A percentile compares a stretch with the other conserved stretches of the same genome.
These are phyloP conservation scores for Aspidiotus rigidus DNA, from an alignment of 2,888 invertebrate genomes.

Conservation along the genomic window DNA sequence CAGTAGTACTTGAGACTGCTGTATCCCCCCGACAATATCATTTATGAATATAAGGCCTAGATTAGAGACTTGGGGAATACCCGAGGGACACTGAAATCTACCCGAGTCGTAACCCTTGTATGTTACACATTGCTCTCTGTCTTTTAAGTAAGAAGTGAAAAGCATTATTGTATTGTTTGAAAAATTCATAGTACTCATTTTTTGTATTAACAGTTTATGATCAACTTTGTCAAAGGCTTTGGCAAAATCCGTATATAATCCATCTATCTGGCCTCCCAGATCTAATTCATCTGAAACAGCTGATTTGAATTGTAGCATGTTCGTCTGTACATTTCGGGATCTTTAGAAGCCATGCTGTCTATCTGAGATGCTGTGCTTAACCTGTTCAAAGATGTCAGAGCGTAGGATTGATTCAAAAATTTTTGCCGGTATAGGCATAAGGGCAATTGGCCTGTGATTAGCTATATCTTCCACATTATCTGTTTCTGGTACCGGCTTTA, in stretches of 20 bases:
- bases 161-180: neutral
- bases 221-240: slow-evolving; percentile 6
- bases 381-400: too few species aligned
- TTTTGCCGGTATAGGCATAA: too few species aligned
- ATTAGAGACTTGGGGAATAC: neutral
- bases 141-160: neutral
- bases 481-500: too few species aligned
- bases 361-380: too few species aligned
- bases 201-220: neutral
- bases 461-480: too few species aligned
- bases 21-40: neutral
- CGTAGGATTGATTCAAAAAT: too few species aligned
- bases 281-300: neutral
- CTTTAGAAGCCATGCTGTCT: neutral
- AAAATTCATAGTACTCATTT: neutral
- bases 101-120: neutral
- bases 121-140: neutral
- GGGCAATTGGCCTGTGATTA: too few species aligned
- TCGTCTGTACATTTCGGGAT: neutral
- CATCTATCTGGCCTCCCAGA: neutral
- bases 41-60: neutral
- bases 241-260: neutral
- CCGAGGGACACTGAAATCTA: neutral
- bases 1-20: neutral
- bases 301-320: neutral